Evolutionary conservation across 1,140 invertebrate species (phyloP).

Genomic region (Liolophura sinensis): DNA sequence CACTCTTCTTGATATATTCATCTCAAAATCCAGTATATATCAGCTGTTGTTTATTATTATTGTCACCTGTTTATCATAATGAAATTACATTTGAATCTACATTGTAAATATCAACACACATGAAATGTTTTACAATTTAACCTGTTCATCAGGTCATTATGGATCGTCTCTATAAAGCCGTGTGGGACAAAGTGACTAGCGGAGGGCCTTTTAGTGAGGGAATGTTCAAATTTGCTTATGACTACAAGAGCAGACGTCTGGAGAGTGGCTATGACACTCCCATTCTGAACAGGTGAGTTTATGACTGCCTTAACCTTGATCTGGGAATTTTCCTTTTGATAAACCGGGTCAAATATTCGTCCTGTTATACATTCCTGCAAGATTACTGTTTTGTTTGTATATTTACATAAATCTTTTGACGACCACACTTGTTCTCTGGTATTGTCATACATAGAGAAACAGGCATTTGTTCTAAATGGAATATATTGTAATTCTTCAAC

Average conservation of each 20-base stretch:
- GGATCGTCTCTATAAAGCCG: conserved; percentile 93
- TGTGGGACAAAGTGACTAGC: conserved; percentile 86
- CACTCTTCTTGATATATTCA: too few relatives aligned
- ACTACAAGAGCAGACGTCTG: conserved; percentile 80
- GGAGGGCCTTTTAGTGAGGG: conserved; percentile 74
- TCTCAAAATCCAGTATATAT: too few relatives aligned
- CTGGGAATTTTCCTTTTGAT: too few relatives aligned
- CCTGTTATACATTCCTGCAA: background rate
- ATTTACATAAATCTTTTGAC: conserved; percentile 3
- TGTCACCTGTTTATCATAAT: too few relatives aligned
- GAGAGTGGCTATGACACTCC: conserved; percentile 58
- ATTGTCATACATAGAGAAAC: background rate
- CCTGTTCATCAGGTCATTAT: conserved; percentile 82
- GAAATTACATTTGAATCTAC: too few relatives aligned
- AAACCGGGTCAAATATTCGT: background rate
- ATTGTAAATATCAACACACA: too few relatives aligned
- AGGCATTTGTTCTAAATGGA: background rate
- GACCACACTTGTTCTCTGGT: background rate
- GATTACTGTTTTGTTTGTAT: background rate
- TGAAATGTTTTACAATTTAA: too few relatives aligned
- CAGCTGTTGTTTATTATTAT: too few relatives aligned
- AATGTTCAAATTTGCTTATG: conserved; percentile 84
- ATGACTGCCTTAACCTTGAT: background rate
- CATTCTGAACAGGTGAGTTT: conserved; percentile 62
- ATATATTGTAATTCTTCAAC: too few relatives aligned